Percentiles rank a stretch among this genome's conserved stretches.
Conservation (phyloP, 2,888 invertebrate genomes). For the Pseudococcus jackbeardsleyi region DNA sequence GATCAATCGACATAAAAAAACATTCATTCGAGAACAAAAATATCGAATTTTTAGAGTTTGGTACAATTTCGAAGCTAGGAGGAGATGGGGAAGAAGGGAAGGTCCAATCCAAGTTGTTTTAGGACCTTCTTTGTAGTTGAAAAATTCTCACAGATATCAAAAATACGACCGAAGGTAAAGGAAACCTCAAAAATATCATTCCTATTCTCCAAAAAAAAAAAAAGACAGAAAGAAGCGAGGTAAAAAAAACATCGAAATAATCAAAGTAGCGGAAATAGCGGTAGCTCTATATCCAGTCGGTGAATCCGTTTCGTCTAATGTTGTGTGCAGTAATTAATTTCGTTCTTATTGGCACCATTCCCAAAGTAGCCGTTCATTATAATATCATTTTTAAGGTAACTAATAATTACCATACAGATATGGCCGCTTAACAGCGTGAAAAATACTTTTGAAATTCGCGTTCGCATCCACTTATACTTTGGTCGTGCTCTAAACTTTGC, state of each 20-base stretch:
- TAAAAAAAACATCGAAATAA: not conserved
- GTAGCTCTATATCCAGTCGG: not conserved
- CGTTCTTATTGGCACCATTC: slow-evolving; percentile 43
- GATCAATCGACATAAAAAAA: too few species aligned
- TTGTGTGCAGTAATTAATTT: slow-evolving; percentile 34
- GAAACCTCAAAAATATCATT: not conserved
- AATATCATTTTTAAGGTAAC: slow-evolving; percentile 39
- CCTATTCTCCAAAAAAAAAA: not conserved
- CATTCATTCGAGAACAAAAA: too few species aligned
- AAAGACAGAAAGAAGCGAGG: not conserved
- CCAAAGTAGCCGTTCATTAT: slow-evolving; percentile 43
- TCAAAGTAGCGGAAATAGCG: slow-evolving; percentile 37
- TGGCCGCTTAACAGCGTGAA: slow-evolving; percentile 11
- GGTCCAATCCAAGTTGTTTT: too few species aligned
- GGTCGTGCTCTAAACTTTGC: not conserved
- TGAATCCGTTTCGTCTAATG: slow-evolving; percentile 32
- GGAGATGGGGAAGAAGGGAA: too few species aligned
- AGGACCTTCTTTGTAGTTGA: too few species aligned
- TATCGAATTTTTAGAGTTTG: too few species aligned
- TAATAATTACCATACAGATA: slow-evolving; percentile 31
- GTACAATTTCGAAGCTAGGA: too few species aligned
- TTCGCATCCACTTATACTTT: not conserved
- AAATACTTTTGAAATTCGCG: not conserved
- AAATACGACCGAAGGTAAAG: too few species aligned
- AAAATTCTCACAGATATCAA: too few species aligned